These are phyloP conservation scores for Bothrops jararaca DNA, from an alignment of 2,113 vertebrate species.

Conservation along the genomic window DNA sequence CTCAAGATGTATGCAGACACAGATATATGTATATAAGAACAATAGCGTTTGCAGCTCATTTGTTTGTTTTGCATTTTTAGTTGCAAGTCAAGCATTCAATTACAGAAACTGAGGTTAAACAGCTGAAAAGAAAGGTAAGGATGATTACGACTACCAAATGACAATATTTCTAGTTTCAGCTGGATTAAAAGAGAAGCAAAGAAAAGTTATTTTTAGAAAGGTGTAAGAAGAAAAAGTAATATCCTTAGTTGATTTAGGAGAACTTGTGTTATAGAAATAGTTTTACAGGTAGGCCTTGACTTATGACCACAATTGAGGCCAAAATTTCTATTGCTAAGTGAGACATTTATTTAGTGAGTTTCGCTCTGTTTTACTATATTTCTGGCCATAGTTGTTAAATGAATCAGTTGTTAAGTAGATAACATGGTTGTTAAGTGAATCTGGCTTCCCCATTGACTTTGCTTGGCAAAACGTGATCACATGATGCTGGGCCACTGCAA, in stretches of 20 bases:
- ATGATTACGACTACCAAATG: constrained; percentile 25
- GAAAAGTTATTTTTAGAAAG: constrained; percentile 42
- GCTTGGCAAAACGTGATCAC: background rate
- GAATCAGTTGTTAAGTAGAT: background rate
- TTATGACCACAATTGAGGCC: too few relatives aligned
- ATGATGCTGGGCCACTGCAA: background rate
- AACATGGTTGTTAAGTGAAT: background rate
- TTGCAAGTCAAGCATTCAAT: constrained; percentile 98
- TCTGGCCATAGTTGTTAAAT: background rate
- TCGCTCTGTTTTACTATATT: background rate
- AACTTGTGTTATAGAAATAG: constrained; percentile 29
- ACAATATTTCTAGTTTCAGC: constrained; percentile 25
- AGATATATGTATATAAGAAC: constrained; percentile 45
- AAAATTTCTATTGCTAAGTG: background rate
- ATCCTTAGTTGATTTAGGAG: constrained; percentile 16
- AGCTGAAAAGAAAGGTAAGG: constrained; percentile 98
- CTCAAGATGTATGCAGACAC: background rate
- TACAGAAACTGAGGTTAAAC: constrained; percentile 98
- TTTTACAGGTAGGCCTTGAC: constrained; percentile 7
- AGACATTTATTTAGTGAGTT: background rate
- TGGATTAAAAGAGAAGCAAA: constrained; percentile 43
- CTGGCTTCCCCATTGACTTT: background rate
- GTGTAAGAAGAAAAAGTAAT: constrained; percentile 21
- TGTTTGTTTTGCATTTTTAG: constrained; percentile 77
- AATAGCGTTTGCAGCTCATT: constrained; percentile 53